These are phyloP conservation scores for Tyto alba DNA, from an alignment of 2,113 vertebrate genomes.

Conservation along the genomic window DNA sequence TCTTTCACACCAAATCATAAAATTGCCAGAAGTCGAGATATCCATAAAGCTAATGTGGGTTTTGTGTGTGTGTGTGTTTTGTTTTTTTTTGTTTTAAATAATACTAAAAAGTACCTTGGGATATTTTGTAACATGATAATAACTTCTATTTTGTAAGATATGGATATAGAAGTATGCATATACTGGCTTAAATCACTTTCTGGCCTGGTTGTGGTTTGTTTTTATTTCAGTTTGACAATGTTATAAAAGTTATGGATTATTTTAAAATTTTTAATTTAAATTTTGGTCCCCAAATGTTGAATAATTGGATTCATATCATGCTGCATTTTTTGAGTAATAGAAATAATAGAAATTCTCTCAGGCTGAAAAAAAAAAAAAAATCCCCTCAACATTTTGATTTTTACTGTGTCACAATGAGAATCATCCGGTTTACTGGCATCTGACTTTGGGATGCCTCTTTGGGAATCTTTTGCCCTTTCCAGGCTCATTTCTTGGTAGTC, in stretches of 20 bases:
- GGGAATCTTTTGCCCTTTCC: conserved; percentile 45
- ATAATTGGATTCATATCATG: neutral
- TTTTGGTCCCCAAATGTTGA: neutral
- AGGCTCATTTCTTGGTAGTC: neutral
- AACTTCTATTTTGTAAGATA: neutral
- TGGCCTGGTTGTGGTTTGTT: neutral
- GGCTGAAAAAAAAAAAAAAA: neutral
- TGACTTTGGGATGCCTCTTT: conserved; percentile 18
- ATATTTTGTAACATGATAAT: neutral
- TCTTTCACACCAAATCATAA: neutral
- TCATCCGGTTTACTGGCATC: neutral
- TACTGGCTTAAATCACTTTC: neutral
- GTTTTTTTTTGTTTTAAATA: neutral
- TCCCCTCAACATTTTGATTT: neutral
- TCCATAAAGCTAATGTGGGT: neutral
- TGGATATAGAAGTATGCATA: neutral
- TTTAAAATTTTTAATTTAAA: neutral
- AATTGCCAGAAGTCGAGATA: neutral
- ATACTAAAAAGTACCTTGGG: neutral
- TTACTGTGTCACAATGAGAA: neutral
- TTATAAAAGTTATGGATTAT: neutral
- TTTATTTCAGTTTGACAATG: neutral
- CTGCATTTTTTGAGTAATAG: neutral
- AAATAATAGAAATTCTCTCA: neutral
- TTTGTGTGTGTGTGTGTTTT: too few relatives aligned